phyloP scores from a whole-genome alignment of 2,113 vertebrate genomes.

The human region DNA sequence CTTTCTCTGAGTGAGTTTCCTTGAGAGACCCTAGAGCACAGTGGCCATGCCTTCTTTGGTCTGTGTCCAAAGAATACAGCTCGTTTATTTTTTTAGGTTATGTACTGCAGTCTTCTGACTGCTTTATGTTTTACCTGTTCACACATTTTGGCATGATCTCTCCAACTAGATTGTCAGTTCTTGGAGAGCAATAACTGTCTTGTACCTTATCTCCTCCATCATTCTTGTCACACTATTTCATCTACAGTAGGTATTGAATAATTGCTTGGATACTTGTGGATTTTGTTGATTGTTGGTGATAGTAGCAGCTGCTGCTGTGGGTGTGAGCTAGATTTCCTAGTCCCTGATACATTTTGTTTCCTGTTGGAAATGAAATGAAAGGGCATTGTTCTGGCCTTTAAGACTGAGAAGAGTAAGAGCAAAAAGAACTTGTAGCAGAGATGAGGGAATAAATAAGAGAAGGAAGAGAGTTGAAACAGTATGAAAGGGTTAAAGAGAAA shows the following conservation, averaged over 20 bases:
- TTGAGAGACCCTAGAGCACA: background rate
- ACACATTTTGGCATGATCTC: background rate
- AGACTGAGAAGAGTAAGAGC: background rate
- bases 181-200: background rate
- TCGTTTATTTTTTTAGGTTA: background rate
- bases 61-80: background rate
- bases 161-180: background rate
- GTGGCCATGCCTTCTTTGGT: background rate
- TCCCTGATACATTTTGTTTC: background rate
- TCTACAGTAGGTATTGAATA: background rate
- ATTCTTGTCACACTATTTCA: background rate
- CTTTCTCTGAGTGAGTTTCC: background rate
- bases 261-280: background rate
- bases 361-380: background rate
- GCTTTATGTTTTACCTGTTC: background rate
- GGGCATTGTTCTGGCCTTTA: background rate
- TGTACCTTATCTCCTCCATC: background rate
- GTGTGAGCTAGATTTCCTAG: background rate
- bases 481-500: constrained; percentile 5
- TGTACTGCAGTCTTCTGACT: background rate
- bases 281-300: constrained; percentile 27
- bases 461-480: background rate
- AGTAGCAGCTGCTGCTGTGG: background rate
- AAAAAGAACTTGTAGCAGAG: background rate
- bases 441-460: background rate